These are phyloP conservation scores for Neodon shergylaensis DNA, from an alignment of 2,113 vertebrate species.

Conservation along the genomic window DNA sequence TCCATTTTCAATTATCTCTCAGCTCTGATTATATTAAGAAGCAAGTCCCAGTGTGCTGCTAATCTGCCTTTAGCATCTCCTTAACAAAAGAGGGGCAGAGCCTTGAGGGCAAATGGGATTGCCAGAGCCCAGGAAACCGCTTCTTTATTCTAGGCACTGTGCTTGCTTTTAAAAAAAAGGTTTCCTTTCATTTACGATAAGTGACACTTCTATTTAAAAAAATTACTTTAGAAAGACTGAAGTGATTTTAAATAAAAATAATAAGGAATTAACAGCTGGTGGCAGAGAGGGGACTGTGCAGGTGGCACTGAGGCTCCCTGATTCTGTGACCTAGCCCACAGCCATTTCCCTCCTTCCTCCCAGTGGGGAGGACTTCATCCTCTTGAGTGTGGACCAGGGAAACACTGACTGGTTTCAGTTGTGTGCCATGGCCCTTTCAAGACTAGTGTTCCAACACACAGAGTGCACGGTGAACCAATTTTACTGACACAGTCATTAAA, in stretches of 20 bases:
- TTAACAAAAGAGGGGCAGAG: constrained; percentile 43
- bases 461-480: constrained; percentile 10
- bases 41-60: constrained; percentile 20
- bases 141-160: neutral
- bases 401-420: neutral
- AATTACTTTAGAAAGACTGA: constrained; percentile 35
- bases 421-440: neutral
- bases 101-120: neutral
- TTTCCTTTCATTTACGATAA: constrained; percentile 30
- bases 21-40: constrained; percentile 44
- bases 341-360: neutral
- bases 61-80: constrained; percentile 42
- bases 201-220: neutral
- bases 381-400: neutral
- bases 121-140: neutral
- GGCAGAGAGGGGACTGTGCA: neutral
- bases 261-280: neutral
- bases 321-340: neutral
- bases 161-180: neutral
- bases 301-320: neutral
- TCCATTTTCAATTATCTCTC: constrained; percentile 47
- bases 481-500: neutral
- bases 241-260: constrained; percentile 27
- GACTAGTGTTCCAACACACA: neutral
- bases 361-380: neutral